Evolutionary conservation across 2,113 vertebrate genomes (phyloP).

Genomic region (Pardalotus punctatus): DNA sequence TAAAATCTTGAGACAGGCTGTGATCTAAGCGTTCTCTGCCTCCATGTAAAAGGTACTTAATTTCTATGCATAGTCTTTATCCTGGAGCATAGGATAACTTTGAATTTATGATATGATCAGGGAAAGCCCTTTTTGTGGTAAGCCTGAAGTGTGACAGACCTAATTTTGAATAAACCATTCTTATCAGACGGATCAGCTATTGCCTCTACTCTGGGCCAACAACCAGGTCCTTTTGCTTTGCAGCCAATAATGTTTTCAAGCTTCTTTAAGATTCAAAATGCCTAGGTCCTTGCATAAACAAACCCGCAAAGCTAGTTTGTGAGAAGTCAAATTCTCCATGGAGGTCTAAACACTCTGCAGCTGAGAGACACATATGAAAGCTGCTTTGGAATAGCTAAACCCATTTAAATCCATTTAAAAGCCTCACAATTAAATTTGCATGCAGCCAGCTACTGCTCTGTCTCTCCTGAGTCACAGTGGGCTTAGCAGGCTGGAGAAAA

Average conservation of each 20-base stretch:
- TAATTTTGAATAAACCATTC: not conserved
- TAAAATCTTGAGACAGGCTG: not conserved
- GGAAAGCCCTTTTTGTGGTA: not conserved
- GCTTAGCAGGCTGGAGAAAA: not conserved
- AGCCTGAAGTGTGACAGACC: not conserved
- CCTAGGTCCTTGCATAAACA: slow-evolving; percentile 13
- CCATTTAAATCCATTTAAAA: slow-evolving; percentile 40
- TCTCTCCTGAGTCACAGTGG: not conserved
- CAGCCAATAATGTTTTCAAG: not conserved
- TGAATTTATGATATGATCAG: not conserved
- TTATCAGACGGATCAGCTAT: not conserved
- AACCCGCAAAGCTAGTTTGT: not conserved
- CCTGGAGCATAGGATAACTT: not conserved
- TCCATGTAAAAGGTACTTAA: not conserved
- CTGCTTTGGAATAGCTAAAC: slow-evolving; percentile 37
- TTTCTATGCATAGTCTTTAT: not conserved
- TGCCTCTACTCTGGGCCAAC: not conserved
- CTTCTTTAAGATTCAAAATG: not conserved
- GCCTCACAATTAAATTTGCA: slow-evolving; percentile 30
- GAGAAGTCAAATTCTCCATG: slow-evolving; percentile 5
- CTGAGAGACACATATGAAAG: not conserved
- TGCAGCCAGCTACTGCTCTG: not conserved
- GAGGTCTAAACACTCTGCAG: slow-evolving; percentile 5
- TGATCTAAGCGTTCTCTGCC: not conserved
- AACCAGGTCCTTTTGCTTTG: not conserved